These are phyloP conservation scores for Hylyphantes graminicola DNA, from an alignment of 1,140 invertebrate genomes.

Conservation along the genomic window DNA sequence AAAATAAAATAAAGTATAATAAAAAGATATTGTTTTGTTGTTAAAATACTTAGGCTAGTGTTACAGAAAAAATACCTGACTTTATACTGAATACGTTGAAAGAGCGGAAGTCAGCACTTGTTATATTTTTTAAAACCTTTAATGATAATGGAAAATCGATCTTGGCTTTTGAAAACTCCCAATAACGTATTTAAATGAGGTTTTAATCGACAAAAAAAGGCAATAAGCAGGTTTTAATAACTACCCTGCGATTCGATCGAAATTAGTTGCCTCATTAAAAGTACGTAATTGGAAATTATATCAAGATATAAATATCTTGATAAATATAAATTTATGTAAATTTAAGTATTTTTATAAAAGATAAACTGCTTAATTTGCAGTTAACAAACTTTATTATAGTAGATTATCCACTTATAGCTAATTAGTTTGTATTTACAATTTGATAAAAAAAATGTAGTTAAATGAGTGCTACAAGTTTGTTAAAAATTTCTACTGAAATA, in stretches of 20 bases:
- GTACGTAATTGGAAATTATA: too few species aligned
- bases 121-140: conserved; percentile 5
- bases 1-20: not conserved
- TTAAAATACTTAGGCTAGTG: not conserved
- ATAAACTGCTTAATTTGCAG: too few species aligned
- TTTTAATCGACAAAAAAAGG: conserved; percentile 21
- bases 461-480: too few species aligned
- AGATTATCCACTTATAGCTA: too few species aligned
- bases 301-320: too few species aligned
- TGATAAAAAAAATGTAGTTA: too few species aligned
- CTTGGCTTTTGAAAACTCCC: not conserved
- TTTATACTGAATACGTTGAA: not conserved
- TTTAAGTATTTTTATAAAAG: too few species aligned
- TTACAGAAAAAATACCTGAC: not conserved
- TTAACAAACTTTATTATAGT: too few species aligned
- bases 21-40: not conserved
- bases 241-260: not conserved
- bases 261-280: too few species aligned
- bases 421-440: too few species aligned
- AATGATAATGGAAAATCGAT: conserved; percentile 43
- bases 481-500: too few species aligned
- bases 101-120: not conserved
- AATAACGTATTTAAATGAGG: conserved; percentile 24
- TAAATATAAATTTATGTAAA: too few species aligned
- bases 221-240: conserved; percentile 40